Percentiles rank a stretch among this genome's conserved stretches.
phyloP scores from a whole-genome alignment of 2,113 vertebrate genomes.

The Rhineura floridana region DNA sequence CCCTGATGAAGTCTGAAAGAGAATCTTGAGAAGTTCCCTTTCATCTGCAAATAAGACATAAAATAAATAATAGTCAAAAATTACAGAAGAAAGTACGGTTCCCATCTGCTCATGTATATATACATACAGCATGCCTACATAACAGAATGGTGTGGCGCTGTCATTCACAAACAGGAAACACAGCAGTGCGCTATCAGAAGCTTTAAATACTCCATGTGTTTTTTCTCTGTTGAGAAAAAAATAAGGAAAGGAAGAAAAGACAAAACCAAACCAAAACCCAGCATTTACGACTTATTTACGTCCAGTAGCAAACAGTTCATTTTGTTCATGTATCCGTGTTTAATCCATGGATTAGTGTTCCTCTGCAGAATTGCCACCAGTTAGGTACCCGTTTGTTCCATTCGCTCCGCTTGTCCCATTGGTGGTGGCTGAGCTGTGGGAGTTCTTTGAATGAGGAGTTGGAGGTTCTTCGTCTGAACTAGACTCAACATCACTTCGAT shows the following conservation, averaged over 20 bases:
- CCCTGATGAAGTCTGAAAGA: slow-evolving; percentile 70
- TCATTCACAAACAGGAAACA: slow-evolving; percentile 83
- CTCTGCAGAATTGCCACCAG: slow-evolving; percentile 78
- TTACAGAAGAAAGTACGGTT: slow-evolving; percentile 83
- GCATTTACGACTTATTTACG: slow-evolving; percentile 85
- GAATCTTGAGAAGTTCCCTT: slow-evolving; percentile 67
- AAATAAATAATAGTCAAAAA: slow-evolving; percentile 89
- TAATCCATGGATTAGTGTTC: slow-evolving; percentile 84
- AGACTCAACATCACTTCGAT: slow-evolving; percentile 94
- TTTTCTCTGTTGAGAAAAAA: slow-evolving; percentile 76
- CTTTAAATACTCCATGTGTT: slow-evolving; percentile 74
- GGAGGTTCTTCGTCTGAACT: slow-evolving; percentile 95
- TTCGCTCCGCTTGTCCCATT: slow-evolving; percentile 90
- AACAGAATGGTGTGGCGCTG: slow-evolving; percentile 80
- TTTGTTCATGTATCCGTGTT: slow-evolving; percentile 75
- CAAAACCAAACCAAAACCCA: background rate
- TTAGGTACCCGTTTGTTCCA: slow-evolving; percentile 92
- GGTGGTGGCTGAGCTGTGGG: slow-evolving; percentile 78
- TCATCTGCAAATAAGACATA: slow-evolving; percentile 80
- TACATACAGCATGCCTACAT: slow-evolving; percentile 88
- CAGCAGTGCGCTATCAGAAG: slow-evolving; percentile 81
- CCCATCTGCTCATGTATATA: slow-evolving; percentile 83
- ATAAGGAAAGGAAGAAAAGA: background rate
- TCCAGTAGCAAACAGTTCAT: slow-evolving; percentile 84
- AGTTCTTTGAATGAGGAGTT: slow-evolving; percentile 78